A percentile compares a stretch with the other conserved stretches of the same genome.
These are phyloP conservation scores for Nylanderia fulva DNA, from an alignment of 1,140 invertebrate species.

Conservation along the genomic window DNA sequence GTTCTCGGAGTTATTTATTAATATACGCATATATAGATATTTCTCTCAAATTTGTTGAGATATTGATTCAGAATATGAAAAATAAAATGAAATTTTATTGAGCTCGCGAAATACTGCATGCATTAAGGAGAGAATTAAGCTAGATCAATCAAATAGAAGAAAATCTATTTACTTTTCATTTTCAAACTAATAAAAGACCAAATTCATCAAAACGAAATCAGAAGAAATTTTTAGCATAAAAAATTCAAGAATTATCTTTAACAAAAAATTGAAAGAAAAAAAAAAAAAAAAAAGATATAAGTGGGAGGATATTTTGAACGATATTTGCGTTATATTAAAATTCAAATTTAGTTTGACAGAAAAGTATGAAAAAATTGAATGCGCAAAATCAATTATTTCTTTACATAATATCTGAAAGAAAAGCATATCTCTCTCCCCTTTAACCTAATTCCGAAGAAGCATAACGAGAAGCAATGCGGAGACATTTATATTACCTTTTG, in stretches of 20 bases:
- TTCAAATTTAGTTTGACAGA: neutral
- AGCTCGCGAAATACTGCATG: neutral
- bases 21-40: neutral
- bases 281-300: neutral
- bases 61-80: neutral
- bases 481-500: constrained; percentile 89
- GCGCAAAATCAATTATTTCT: neutral
- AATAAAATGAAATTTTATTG: neutral
- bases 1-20: neutral
- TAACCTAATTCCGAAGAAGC: neutral
- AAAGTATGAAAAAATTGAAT: neutral
- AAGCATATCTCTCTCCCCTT: neutral
- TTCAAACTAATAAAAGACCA: too few relatives aligned
- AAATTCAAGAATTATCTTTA: neutral
- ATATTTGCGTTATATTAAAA: neutral
- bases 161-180: constrained; percentile 1
- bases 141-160: neutral
- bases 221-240: constrained; percentile 4
- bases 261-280: neutral
- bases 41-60: neutral
- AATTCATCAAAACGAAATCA: neutral
- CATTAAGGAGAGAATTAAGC: neutral
- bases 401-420: neutral
- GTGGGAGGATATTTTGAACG: neutral
- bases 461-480: constrained; percentile 40